phyloP scores from a whole-genome alignment of 2,888 invertebrate species.

The Cephus pygmeus region DNA sequence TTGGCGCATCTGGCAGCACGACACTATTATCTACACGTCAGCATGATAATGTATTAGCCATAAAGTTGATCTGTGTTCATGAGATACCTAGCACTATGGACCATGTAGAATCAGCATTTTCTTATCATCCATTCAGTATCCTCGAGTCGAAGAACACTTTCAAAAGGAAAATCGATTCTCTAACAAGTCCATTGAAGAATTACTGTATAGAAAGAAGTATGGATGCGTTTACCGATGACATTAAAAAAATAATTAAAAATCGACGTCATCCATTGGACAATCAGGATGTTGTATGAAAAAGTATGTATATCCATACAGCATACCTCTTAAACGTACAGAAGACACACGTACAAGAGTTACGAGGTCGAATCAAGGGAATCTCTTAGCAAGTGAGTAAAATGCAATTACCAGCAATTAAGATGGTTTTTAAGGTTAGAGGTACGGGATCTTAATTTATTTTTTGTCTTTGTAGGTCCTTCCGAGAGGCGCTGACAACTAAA shows the following conservation, averaged over 20 bases:
- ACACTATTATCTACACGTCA: constrained; percentile 33
- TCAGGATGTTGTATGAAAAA: constrained; percentile 28
- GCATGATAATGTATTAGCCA: constrained; percentile 32
- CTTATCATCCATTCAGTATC: background rate
- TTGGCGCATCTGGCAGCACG: constrained; percentile 50
- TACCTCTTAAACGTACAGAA: constrained; percentile 23
- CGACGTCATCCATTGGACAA: constrained; percentile 41
- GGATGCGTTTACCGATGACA: constrained; percentile 8
- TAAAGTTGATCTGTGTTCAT: constrained; percentile 36
- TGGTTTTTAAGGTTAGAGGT: constrained; percentile 26
- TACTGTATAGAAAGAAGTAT: background rate
- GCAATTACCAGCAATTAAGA: constrained; percentile 51
- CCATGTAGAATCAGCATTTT: background rate
- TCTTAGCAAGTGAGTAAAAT: constrained; percentile 47
- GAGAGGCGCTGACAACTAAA: constrained; percentile 26
- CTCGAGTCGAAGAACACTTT: background rate
- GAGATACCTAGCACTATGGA: constrained; percentile 15
- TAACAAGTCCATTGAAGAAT: background rate
- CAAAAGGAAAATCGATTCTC: background rate
- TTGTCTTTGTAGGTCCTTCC: constrained; percentile 25
- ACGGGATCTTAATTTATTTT: constrained; percentile 22
- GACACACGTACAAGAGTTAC: background rate
- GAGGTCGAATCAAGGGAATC: background rate
- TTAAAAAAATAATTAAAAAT: constrained; percentile 35
- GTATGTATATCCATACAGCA: constrained; percentile 28